Evolutionary conservation across 2,113 vertebrate species (phyloP).

Genomic region (Scomber scombrus): DNA sequence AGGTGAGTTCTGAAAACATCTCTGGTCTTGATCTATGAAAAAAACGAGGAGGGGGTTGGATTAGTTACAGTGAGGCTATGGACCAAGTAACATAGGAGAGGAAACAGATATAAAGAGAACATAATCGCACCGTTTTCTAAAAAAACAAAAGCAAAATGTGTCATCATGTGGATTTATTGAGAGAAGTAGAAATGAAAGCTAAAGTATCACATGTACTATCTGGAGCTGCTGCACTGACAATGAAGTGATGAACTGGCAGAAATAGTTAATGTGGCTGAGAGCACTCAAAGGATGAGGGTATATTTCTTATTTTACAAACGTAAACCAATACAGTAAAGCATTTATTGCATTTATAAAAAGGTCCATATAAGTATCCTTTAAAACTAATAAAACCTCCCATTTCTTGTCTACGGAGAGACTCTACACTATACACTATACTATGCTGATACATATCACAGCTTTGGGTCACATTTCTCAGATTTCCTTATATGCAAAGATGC

Average conservation of each 20-base stretch:
- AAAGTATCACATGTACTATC: slow-evolving; percentile 26
- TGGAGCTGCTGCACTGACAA: slow-evolving; percentile 22
- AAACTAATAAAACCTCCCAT: neutral
- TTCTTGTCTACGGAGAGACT: slow-evolving; percentile 15
- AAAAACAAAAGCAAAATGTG: slow-evolving; percentile 43
- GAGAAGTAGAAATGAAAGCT: slow-evolving; percentile 10
- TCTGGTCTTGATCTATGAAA: slow-evolving; percentile 44
- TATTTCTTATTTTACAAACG: neutral
- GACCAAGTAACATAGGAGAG: neutral
- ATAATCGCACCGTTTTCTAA: slow-evolving; percentile 35
- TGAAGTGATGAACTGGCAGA: slow-evolving; percentile 9
- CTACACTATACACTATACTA: no score
- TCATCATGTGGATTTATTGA: slow-evolving; percentile 4
- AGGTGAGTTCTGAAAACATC: slow-evolving; percentile 20
- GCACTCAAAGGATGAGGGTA: no score
- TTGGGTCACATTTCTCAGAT: no score
- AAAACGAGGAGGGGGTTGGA: neutral
- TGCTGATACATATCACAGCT: neutral
- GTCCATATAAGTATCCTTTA: neutral
- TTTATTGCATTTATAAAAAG: neutral
- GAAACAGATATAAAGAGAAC: neutral
- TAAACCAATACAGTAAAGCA: neutral
- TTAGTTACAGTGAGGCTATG: slow-evolving; percentile 24
- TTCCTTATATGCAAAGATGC: no score
- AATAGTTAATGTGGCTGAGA: no score